phyloP scores from a whole-genome alignment of 1,140 invertebrate genomes.

The Melitaea cinxia region DNA sequence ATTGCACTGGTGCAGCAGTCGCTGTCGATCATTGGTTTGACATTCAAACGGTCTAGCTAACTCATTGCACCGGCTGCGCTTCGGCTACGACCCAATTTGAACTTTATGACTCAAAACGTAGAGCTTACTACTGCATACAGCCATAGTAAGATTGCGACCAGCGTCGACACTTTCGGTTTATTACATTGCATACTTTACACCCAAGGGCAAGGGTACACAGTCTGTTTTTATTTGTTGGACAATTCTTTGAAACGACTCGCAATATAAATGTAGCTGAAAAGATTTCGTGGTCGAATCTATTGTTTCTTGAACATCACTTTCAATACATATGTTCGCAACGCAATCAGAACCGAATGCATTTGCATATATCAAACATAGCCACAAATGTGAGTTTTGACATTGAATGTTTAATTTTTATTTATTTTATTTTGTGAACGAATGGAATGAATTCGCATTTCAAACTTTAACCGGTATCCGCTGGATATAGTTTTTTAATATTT shows the following conservation, averaged over 20 bases:
- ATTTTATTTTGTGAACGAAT: constrained; percentile 18
- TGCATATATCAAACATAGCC: constrained; percentile 45
- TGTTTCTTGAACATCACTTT: constrained; percentile 54
- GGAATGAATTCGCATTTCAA: constrained; percentile 11
- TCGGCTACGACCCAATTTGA: constrained; percentile 35
- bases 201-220: constrained; percentile 75
- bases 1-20: constrained; percentile 70
- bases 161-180: constrained; percentile 61
- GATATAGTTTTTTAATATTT: constrained; percentile 13
- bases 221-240: constrained; percentile 64
- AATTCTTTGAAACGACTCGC: constrained; percentile 56
- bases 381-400: constrained; percentile 32
- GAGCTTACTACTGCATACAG: constrained; percentile 31
- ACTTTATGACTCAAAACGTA: constrained; percentile 33
- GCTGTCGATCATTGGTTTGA: constrained; percentile 79
- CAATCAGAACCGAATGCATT: constrained; percentile 34
- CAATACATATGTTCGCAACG: constrained; percentile 40
- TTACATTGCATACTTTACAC: constrained; percentile 71
- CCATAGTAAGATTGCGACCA: constrained; percentile 53
- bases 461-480: not conserved
- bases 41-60: constrained; percentile 79
- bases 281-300: constrained; percentile 57
- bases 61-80: constrained; percentile 61
- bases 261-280: constrained; percentile 47
- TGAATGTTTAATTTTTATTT: constrained; percentile 12